phyloP scores from a whole-genome alignment of 2,888 invertebrate species.

The Hermodice carunculata region DNA sequence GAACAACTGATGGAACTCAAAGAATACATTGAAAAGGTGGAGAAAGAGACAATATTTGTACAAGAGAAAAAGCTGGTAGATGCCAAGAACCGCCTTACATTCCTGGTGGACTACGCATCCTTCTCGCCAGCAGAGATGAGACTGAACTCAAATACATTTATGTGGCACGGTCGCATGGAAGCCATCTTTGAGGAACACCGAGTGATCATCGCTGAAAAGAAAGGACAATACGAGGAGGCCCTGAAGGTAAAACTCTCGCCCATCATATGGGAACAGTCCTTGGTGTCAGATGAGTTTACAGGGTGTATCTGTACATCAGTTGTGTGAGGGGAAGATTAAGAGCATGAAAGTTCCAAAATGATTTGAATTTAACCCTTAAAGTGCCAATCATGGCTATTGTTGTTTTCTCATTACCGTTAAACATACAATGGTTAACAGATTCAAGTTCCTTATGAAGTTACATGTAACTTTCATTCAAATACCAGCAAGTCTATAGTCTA shows the following conservation, averaged over 20 bases:
- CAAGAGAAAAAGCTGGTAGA: constrained; percentile 82
- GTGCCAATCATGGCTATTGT: too few relatives aligned
- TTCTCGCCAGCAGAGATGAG: constrained; percentile 89
- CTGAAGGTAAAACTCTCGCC: constrained; percentile 79
- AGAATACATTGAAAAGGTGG: constrained; percentile 82
- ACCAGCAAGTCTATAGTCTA: too few relatives aligned
- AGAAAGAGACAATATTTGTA: constrained; percentile 78
- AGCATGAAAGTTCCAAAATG: too few relatives aligned
- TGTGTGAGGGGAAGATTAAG: too few relatives aligned
- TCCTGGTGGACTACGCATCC: constrained; percentile 85
- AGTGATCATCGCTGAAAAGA: constrained; percentile 84
- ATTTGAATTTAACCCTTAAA: too few relatives aligned
- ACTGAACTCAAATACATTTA: constrained; percentile 87
- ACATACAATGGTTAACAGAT: too few relatives aligned
- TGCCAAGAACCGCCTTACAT: constrained; percentile 75
- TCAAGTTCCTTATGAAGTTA: too few relatives aligned
- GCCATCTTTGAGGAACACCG: constrained; percentile 87
- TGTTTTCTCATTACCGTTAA: too few relatives aligned
- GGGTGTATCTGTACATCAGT: too few relatives aligned
- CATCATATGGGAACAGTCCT: too few relatives aligned
- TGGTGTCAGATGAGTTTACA: too few relatives aligned
- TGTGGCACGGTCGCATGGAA: constrained; percentile 88
- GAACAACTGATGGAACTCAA: constrained; percentile 87
- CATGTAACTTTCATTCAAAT: too few relatives aligned
- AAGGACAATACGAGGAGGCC: constrained; percentile 86